Evolutionary conservation across 2,888 invertebrate species (phyloP), one percentile per base, ranked within the genome.

Genomic region (Neoitamus cyanurus): DNA sequence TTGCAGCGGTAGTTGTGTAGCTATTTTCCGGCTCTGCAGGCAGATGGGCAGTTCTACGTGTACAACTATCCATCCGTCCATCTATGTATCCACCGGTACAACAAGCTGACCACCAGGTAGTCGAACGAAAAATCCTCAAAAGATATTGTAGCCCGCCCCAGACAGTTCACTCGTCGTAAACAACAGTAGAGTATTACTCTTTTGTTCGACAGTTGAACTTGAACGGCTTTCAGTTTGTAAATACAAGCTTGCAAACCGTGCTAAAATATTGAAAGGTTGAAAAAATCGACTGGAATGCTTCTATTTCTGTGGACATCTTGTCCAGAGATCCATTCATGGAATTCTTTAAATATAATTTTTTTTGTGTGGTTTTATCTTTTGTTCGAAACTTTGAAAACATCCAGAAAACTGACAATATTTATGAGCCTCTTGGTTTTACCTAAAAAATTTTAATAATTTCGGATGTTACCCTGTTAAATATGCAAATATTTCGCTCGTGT

Each of bases 401-500:
- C 28, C 28, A 78, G n/a, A 78, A 34, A 28, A 30, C 78, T 7
- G 46, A 31, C 42, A 77, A 37, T 77, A 77, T 46, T 42, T 46
- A 48, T 78, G 42, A 28, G 11, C 11, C 28, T 25, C 48, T 78
- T 58, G 15, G 30, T 78, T 78, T 78, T 78, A 30, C 58, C 58
- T 34, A 15, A n/a, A 58, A 31, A 31, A 34, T 70, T 28, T 78
- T 28, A 31, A 48, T 31, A 15, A 78, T 48, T 78, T 28, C 13
- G 31, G 9, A 30, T 31, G 11, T 78, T 58, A 46, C 31, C 48
- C 15, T 31, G 48, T 78, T 46, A 78, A 78, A 48, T 78, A 78
- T 78, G 48, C 31, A 48, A 46, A 78, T 46, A 30, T 48, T 30
- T 25, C 30, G 58, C 58, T 78, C 58, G 78, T 78, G 78, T 78